Conservation (phyloP, 2,888 invertebrate species). For the Polydrusus tereticollis region DNA sequence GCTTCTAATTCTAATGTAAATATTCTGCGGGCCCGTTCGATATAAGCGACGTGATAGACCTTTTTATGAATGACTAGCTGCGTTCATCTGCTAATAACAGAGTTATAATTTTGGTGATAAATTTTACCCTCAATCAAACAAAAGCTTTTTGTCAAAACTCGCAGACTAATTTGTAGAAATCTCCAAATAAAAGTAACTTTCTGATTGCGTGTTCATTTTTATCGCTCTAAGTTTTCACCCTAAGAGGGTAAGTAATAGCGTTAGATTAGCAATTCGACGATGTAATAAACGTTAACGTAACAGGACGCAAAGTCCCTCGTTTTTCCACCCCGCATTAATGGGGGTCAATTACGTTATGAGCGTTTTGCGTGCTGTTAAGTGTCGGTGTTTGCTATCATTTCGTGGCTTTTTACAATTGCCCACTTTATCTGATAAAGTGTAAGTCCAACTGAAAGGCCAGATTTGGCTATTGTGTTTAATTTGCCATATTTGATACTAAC, state of each 20-base stretch:
- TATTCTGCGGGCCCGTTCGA: too few species aligned
- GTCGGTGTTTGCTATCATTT: slow-evolving; percentile 61
- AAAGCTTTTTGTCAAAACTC: slow-evolving; percentile 30
- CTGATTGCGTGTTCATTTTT: slow-evolving; percentile 43
- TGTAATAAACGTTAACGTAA: slow-evolving; percentile 58
- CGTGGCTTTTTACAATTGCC: slow-evolving; percentile 52
- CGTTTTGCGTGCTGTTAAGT: slow-evolving; percentile 62
- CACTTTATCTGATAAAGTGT: slow-evolving; percentile 45
- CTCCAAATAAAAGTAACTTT: slow-evolving; percentile 36
- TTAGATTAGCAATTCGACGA: slow-evolving; percentile 61
- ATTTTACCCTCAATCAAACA: slow-evolving; percentile 11
- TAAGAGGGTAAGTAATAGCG: slow-evolving; percentile 57
- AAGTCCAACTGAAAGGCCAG: slow-evolving; percentile 29
- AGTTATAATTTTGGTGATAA: neutral
- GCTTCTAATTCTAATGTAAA: too few species aligned
- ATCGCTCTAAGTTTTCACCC: slow-evolving; percentile 34
- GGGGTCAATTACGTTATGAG: slow-evolving; percentile 65
- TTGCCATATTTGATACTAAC: slow-evolving; percentile 22
- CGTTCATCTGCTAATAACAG: too few species aligned
- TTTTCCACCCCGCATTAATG: slow-evolving; percentile 51
- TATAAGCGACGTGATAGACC: too few species aligned
- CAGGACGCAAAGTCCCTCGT: slow-evolving; percentile 43
- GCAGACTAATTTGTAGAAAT: slow-evolving; percentile 41
- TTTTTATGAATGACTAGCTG: too few species aligned
- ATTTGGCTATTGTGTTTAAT: slow-evolving; percentile 40